Evolutionary conservation across 2,888 invertebrate genomes (phyloP).

Genomic region (Laothoe populi): DNA sequence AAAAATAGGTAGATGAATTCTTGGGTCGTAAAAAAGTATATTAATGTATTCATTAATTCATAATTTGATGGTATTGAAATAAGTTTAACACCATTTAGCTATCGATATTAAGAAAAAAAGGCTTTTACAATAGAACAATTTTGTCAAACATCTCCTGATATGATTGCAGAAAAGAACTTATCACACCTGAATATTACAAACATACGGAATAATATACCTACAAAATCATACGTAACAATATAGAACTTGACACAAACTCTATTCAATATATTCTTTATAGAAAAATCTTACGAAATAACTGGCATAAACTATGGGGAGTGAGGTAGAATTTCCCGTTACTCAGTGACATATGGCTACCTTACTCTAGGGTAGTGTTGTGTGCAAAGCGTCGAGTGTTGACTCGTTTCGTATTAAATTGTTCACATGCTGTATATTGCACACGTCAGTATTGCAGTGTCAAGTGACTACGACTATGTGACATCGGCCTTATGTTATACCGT

Average conservation of each 20-base stretch:
- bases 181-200: too few species aligned
- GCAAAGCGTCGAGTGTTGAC: slow-evolving; percentile 27
- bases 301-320: not conserved
- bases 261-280: slow-evolving; percentile 10
- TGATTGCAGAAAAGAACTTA: too few species aligned
- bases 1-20: too few species aligned
- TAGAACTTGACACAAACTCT: not conserved
- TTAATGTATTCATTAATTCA: too few species aligned
- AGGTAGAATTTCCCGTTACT: slow-evolving; percentile 12
- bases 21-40: too few species aligned
- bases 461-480: slow-evolving; percentile 22
- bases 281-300: slow-evolving; percentile 11
- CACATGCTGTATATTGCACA: slow-evolving; percentile 26
- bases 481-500: slow-evolving; percentile 1
- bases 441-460: slow-evolving; percentile 28
- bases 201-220: not conserved
- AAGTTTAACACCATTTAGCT: too few species aligned
- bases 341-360: slow-evolving; percentile 12
- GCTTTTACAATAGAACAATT: too few species aligned
- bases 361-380: slow-evolving; percentile 26
- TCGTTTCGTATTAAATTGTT: slow-evolving; percentile 29
- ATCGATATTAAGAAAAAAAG: too few species aligned
- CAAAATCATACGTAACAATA: not conserved
- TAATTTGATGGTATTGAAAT: too few species aligned
- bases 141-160: too few species aligned